phyloP scores from a whole-genome alignment of 2,888 invertebrate genomes.

The Napeogenes sylphis region DNA sequence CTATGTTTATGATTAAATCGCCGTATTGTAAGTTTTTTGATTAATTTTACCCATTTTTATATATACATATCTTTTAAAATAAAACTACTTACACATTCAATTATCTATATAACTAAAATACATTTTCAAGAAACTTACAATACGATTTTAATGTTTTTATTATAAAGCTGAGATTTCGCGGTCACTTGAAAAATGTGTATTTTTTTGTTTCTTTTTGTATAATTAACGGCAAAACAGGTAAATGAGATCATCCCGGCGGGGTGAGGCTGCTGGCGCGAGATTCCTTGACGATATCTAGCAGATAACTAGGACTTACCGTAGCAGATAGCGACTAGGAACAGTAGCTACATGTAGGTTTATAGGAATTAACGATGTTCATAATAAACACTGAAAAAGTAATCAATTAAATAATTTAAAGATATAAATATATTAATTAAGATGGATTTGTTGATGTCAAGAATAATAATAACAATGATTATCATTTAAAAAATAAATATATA shows the following conservation, averaged over 20 bases:
- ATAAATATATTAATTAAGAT: too few relatives aligned
- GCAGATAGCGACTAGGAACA: not conserved
- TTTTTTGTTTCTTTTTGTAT: conserved; percentile 1
- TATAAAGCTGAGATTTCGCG: not conserved
- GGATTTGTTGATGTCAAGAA: not conserved
- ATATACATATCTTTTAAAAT: too few relatives aligned
- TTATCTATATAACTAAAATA: not conserved
- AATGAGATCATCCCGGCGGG: not conserved
- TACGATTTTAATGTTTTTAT: not conserved
- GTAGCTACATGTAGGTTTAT: conserved; percentile 2
- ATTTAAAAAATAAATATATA: too few relatives aligned
- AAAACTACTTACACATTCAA: not conserved
- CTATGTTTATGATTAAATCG: not conserved
- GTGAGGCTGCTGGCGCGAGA: not conserved
- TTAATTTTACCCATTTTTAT: not conserved
- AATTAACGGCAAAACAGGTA: conserved; percentile 2
- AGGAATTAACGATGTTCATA: not conserved
- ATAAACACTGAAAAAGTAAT: not conserved
- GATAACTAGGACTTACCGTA: not conserved
- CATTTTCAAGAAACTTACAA: not conserved
- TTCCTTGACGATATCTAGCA: not conserved
- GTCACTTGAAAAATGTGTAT: not conserved
- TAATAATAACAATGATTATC: not conserved
- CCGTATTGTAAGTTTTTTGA: not conserved
- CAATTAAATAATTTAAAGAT: not conserved